Evolutionary conservation across 2,888 invertebrate species (phyloP), one percentile per base, ranked within the genome.

Genomic region (Microctonus hyperodae): DNA sequence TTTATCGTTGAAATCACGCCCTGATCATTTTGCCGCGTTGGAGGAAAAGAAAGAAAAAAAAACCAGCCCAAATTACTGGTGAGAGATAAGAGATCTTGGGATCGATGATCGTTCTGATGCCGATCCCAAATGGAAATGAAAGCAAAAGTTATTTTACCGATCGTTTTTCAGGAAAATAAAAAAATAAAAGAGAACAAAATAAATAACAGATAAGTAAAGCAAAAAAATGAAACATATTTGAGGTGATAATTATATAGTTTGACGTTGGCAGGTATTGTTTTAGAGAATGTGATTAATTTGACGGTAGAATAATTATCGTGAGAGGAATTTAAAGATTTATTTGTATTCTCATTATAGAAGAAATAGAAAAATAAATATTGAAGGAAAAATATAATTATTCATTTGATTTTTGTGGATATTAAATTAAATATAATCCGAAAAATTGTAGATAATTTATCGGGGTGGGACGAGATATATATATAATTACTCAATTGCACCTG

Each of bases 401-500:
- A 23, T 11, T 11, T 51, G 51, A 5, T 51, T 51, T 51, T 51
- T 51, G 3, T 23, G 11, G 22, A 51, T 28, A 7, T 5, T 28
- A 5, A 28, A 5, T 28, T 28, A 28, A 5, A 28, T 28, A 28
- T 28, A 28, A 5, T 44, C 44, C 65, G 44, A 16, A 20, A 44
- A 44, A 44, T 44, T 44, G 9, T 61, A 71, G 68, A 65, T 61
- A 67, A 69, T 55, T 60, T 58, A 60, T 63, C 68, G 58, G 57
- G 69, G 16, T 25, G 53, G 53, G 25, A 28, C 37, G 28, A 37
- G 53, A 69, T n/a, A n/a, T n/a, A n/a, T n/a, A n/a, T n/a, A n/a
- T 68, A 72, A 69, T 68, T 16, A 70, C 68, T 70, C 69, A 70
- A 72, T 69, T 67, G 70, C 75, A 77, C 75, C 76, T 77, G 75